Percentiles rank a stretch among this genome's conserved stretches.
These are phyloP conservation scores for Cephus cinctus DNA, from an alignment of 1,140 invertebrate genomes.

Conservation along the genomic window DNA sequence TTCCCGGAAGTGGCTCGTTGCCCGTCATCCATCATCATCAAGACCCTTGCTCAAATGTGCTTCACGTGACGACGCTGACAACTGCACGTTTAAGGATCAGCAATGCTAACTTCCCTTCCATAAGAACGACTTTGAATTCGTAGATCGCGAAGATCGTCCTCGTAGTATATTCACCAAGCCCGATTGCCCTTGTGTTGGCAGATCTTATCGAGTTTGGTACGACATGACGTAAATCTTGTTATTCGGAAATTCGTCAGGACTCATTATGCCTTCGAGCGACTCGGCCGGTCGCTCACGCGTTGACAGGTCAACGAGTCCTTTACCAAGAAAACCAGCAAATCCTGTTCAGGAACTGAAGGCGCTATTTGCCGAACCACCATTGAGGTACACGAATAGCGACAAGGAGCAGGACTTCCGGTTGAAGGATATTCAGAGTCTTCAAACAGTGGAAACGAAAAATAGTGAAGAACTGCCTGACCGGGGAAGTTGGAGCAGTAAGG, in stretches of 20 bases:
- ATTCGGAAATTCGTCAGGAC: no score
- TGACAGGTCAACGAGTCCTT: constrained; percentile 44
- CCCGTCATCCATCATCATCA: constrained; percentile 48
- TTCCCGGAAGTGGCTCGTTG: constrained; percentile 50
- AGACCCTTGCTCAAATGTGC: constrained; percentile 26
- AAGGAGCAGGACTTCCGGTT: constrained; percentile 32
- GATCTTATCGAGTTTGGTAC: no score
- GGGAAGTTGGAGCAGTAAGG: constrained; percentile 44
- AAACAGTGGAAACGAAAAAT: constrained; percentile 16
- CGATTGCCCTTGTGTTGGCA: no score
- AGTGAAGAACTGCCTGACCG: constrained; percentile 31
- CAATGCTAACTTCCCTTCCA: no score
- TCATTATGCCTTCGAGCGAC: constrained; percentile 25
- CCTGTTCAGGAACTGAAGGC: constrained; percentile 29
- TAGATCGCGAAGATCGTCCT: no score
- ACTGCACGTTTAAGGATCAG: not conserved
- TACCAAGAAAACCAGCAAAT: constrained; percentile 25
- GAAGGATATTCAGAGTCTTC: constrained; percentile 34
- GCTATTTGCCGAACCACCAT: constrained; percentile 21
- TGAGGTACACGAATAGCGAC: constrained; percentile 18
- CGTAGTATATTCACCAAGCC: no score
- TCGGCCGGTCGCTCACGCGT: constrained; percentile 24
- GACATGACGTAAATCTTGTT: no score
- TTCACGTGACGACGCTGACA: constrained; percentile 26
- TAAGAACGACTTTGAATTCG: no score